Conservation (phyloP, 2,888 invertebrate species). For the Drosophila subquinaria region DNA sequence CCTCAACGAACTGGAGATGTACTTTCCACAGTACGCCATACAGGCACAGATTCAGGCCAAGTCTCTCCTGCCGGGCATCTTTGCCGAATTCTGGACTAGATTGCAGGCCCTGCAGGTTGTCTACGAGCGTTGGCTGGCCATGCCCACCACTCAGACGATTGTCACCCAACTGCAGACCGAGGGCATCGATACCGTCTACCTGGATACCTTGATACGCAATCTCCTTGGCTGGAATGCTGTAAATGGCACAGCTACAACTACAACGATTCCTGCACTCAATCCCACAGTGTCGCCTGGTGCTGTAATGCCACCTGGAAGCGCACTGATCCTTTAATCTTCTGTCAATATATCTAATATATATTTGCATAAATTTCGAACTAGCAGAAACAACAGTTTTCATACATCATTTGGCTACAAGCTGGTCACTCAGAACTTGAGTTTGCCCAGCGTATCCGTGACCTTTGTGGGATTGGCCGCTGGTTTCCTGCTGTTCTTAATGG, state of each 20-base stretch:
- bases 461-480: constrained; percentile 79
- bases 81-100: constrained; percentile 74
- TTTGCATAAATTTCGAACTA: constrained; percentile 58
- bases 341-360: constrained; percentile 58
- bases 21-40: constrained; percentile 74
- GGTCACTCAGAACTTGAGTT: constrained; percentile 79
- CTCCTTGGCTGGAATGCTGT: constrained; percentile 74
- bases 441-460: constrained; percentile 80
- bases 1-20: constrained; percentile 73
- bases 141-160: constrained; percentile 66
- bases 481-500: constrained; percentile 77
- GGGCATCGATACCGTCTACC: constrained; percentile 71
- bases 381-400: constrained; percentile 45
- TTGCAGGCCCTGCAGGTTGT: constrained; percentile 65
- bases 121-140: constrained; percentile 78
- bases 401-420: constrained; percentile 9
- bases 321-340: constrained; percentile 20
- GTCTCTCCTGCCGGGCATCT: constrained; percentile 68
- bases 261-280: constrained; percentile 3
- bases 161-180: constrained; percentile 62
- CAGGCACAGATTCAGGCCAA: constrained; percentile 73
- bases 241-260: constrained; percentile 39
- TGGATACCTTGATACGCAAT: constrained; percentile 79
- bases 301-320: constrained; percentile 44
- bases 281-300: constrained; percentile 36